These are phyloP conservation scores for Xestia xanthographa DNA, from an alignment of 2,888 invertebrate species.

Conservation along the genomic window DNA sequence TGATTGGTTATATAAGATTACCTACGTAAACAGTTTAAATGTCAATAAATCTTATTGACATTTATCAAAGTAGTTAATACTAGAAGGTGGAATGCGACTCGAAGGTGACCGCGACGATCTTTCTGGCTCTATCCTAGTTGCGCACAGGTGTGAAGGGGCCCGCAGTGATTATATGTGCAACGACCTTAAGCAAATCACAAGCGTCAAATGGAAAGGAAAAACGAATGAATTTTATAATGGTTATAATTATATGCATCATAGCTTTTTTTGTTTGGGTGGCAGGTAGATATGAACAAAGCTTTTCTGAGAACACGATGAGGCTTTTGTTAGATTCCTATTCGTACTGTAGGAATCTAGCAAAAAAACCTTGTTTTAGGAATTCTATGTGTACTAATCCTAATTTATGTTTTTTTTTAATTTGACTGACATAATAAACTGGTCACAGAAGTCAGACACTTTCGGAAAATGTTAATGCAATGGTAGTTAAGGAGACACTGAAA, in stretches of 20 bases:
- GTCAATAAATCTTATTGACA: constrained; percentile 61
- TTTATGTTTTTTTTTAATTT: background rate
- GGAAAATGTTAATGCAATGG: background rate
- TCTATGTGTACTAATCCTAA: too few species aligned
- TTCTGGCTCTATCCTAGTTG: constrained; percentile 63
- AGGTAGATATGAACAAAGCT: background rate
- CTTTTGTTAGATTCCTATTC: background rate
- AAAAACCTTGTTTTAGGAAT: too few species aligned
- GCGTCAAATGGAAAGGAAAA: constrained; percentile 48
- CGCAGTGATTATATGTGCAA: constrained; percentile 57
- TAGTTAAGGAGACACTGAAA: background rate
- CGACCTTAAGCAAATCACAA: constrained; percentile 66
- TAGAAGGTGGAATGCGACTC: constrained; percentile 61
- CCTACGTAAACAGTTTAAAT: constrained; percentile 46
- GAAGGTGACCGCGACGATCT: constrained; percentile 72
- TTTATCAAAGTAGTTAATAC: constrained; percentile 55
- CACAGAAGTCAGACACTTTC: background rate
- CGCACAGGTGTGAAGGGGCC: constrained; percentile 74
- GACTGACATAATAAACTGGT: background rate
- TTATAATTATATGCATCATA: constrained; percentile 3
- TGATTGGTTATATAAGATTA: constrained; percentile 35
- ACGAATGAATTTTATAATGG: constrained; percentile 6
- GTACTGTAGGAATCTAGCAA: background rate
- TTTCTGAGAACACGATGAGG: constrained; percentile 6
- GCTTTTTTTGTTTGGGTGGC: constrained; percentile 12